Conservation (phyloP, 1,140 invertebrate species). For the Solenopsis invicta region DNA sequence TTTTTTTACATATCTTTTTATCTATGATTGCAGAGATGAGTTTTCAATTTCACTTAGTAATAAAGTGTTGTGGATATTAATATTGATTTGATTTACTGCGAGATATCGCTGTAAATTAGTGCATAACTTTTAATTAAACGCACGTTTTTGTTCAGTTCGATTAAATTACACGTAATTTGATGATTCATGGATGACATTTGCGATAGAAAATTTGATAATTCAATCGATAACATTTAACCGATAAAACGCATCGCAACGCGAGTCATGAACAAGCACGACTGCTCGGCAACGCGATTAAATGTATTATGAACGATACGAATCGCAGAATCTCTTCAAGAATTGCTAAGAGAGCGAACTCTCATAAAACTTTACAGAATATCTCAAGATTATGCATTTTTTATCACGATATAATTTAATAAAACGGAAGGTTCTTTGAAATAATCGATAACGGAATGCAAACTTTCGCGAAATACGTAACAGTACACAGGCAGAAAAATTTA, state of each 20-base stretch:
- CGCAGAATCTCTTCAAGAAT: not conserved
- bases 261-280: not conserved
- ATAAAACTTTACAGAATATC: not conserved
- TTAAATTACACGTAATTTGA: not conserved
- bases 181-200: not conserved
- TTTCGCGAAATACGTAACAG: not conserved
- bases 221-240: not conserved
- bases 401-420: not conserved
- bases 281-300: not conserved
- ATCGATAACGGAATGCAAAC: not conserved
- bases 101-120: not conserved
- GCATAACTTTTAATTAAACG: not conserved
- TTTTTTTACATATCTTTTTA: not conserved
- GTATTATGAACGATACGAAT: not conserved
- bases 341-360: not conserved
- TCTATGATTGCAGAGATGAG: not conserved
- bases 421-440: not conserved
- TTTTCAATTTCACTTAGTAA: not conserved
- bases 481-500: not conserved
- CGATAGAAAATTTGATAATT: not conserved
- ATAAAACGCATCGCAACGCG: not conserved
- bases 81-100: slow-evolving; percentile 4
- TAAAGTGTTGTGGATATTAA: not conserved
- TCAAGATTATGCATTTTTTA: slow-evolving; percentile 7
- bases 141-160: not conserved